A percentile compares a stretch with the other conserved stretches of the same genome.
phyloP scores from a whole-genome alignment of 2,797 vertebrate species.

The Danio aesculapii region DNA sequence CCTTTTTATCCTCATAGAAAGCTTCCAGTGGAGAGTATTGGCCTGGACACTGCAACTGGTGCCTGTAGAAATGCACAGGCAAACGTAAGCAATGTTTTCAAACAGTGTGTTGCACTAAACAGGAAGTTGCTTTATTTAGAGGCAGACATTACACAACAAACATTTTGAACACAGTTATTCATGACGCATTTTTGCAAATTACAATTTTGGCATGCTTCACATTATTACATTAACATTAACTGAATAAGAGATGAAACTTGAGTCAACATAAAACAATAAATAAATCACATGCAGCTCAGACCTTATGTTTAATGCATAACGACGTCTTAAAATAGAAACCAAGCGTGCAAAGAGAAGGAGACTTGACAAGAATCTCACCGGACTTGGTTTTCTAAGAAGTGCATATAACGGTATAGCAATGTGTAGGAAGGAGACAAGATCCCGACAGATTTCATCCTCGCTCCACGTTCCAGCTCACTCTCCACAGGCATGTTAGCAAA shows the following conservation, averaged over 20 bases:
- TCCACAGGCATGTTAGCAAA: constrained; percentile 99
- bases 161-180: background rate
- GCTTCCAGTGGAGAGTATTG: constrained; percentile 97
- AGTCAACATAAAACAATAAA: constrained; percentile 1
- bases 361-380: constrained; percentile 78
- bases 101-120: background rate
- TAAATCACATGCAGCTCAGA: constrained; percentile 57
- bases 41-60: constrained; percentile 94
- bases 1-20: constrained; percentile 99
- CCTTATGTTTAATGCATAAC: constrained; percentile 74
- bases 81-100: background rate
- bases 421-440: constrained; percentile 97
- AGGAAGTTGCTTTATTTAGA: background rate
- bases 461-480: constrained; percentile 93
- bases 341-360: constrained; percentile 16
- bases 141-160: background rate
- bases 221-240: background rate
- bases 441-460: constrained; percentile 98
- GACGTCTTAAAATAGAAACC: constrained; percentile 60
- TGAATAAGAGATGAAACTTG: background rate
- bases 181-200: background rate
- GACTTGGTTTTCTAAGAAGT: constrained; percentile 99
- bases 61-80: constrained; percentile 74
- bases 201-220: background rate
- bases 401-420: constrained; percentile 96